Evolutionary conservation across 2,888 invertebrate genomes (phyloP), one percentile per base, ranked within the genome.

Genomic region (Eupelmus urozonus): DNA sequence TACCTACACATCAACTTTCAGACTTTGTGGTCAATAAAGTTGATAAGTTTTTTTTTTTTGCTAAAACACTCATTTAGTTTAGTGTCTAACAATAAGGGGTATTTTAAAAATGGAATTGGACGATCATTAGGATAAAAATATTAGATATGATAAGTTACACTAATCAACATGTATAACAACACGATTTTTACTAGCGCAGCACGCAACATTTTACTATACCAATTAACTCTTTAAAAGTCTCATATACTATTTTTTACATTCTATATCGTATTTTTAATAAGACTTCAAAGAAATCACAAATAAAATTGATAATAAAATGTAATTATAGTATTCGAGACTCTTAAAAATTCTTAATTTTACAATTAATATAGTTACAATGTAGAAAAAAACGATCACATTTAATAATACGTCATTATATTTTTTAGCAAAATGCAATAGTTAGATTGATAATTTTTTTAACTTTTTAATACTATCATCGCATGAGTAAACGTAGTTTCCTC

Each of bases 361-460:
- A 53, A 62, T 71, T 51, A 66, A 60, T 60, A 34, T 18, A 67
- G 53, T 49, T 23, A 74, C 34, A 67, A 51, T 51, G n/a, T 67
- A 66, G 23, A 67, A 25, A 11, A 45, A 5, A 20, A 34, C 11
- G 34, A 27, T 23, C 5, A 55, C 18, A 40, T 51, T 53, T 27
- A 71, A 69, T 62, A 63, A 51, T 67, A 60, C 45, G 42, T 29
- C 42, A 67, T 66, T 53, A 1, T 29, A 23, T 57, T 40, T 63
- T 63, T 45, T 77, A 77, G 72, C 27, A 27, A n/a, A 71, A 20
- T 77, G 53, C 60, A 27, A 23, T 72, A 66, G 53, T 60, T 77
- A 72, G 40, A 71, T 40, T 70, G 23, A 34, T 57, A 34, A 60
- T 25, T 65, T 20, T 49, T 67, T 71, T 70, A 71, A 76, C 65